Percentiles rank a stretch among this genome's conserved stretches.
These are phyloP conservation scores for Anguilla japonica DNA, from an alignment of 2,113 vertebrate species.

Conservation along the genomic window DNA sequence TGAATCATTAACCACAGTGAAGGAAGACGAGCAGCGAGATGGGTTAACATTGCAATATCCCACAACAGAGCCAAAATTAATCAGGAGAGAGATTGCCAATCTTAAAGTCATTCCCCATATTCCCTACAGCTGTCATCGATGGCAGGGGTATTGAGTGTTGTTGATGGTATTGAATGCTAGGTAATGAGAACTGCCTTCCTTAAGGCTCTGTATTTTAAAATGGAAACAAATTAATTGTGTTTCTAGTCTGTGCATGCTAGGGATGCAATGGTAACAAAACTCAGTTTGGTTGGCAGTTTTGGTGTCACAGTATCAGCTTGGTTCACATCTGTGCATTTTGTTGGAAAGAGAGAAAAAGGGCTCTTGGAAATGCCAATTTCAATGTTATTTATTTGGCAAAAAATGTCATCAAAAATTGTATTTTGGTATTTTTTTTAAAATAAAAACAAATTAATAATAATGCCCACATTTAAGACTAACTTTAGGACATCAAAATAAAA, in stretches of 20 bases:
- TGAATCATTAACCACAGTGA: conserved; percentile 8
- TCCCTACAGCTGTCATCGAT: not conserved
- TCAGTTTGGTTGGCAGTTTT: no score
- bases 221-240: not conserved
- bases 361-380: no score
- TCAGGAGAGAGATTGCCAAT: not conserved
- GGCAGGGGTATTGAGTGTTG: not conserved
- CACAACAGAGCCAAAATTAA: not conserved
- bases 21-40: not conserved
- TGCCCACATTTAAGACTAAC: no score
- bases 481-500: no score
- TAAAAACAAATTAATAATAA: no score
- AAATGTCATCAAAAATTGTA: no score
- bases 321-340: no score
- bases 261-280: no score
- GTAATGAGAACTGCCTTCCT: not conserved
- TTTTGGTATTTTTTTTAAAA: no score
- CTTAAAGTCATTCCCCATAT: not conserved
- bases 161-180: not conserved
- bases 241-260: not conserved
- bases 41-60: not conserved
- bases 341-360: no score
- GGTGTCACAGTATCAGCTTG: no score
- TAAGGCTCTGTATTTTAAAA: not conserved
- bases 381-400: no score